These are phyloP conservation scores for Aromia moschata DNA, from an alignment of 2,888 invertebrate species.

Conservation along the genomic window DNA sequence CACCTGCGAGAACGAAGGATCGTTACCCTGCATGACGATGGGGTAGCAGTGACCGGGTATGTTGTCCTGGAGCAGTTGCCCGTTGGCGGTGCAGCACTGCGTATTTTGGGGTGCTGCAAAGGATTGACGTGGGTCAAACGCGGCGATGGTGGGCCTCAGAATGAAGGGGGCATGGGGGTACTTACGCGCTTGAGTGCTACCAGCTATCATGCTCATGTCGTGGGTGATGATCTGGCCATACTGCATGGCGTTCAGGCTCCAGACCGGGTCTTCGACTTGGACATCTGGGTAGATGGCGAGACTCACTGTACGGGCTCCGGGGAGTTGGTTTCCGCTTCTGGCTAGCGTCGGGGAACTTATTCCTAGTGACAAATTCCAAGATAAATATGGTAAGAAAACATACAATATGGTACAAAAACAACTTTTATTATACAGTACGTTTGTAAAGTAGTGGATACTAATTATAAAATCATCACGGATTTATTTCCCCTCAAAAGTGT, in stretches of 20 bases:
- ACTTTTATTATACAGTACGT: no score
- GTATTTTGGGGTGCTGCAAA: slow-evolving; percentile 67
- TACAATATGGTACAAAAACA: no score
- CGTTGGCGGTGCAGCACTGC: slow-evolving; percentile 70
- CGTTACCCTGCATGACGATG: slow-evolving; percentile 66
- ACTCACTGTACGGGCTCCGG: slow-evolving; percentile 76
- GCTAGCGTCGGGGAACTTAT: slow-evolving; percentile 70
- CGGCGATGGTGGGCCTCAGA: neutral
- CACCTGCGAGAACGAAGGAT: slow-evolving; percentile 66
- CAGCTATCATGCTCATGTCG: slow-evolving; percentile 80
- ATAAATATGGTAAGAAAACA: no score
- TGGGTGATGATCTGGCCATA: slow-evolving; percentile 83
- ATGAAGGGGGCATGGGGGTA: slow-evolving; percentile 43
- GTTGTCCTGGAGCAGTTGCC: slow-evolving; percentile 63
- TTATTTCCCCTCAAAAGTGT: no score
- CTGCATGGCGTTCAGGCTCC: slow-evolving; percentile 79
- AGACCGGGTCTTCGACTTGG: slow-evolving; percentile 74
- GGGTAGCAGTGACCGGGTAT: slow-evolving; percentile 65
- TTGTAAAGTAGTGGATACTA: no score
- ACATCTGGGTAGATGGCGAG: slow-evolving; percentile 75
- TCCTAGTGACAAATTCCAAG: no score
- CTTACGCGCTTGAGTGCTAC: slow-evolving; percentile 79
- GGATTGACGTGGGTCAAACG: neutral
- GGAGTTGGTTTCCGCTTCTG: slow-evolving; percentile 71
- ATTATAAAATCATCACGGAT: no score